Percentiles rank a stretch among this genome's conserved stretches.
These are phyloP conservation scores for Chaetophractus vellerosus DNA, from an alignment of 2,797 vertebrate genomes.

Conservation along the genomic window DNA sequence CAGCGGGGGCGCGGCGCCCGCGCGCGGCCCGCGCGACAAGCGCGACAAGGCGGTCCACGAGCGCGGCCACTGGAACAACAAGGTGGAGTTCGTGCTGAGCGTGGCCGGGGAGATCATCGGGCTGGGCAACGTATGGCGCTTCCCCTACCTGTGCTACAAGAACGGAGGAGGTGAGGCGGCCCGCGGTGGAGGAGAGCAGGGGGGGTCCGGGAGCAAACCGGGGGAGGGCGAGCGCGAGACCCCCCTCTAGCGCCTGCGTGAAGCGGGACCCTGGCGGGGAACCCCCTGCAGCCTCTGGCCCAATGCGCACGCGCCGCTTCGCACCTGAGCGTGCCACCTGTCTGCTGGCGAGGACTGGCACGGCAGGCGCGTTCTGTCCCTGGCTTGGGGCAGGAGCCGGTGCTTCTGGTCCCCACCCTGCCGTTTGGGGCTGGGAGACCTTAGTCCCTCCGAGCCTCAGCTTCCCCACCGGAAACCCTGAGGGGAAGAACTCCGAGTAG, in stretches of 20 bases:
- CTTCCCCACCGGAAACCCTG: not conserved
- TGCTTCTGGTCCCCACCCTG: not conserved
- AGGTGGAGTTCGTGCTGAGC: conserved; percentile 98
- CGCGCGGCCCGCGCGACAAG: conserved; percentile 92
- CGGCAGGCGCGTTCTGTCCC: not conserved
- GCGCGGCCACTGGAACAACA: conserved; percentile 99
- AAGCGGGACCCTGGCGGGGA: not conserved
- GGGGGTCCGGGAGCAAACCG: not conserved
- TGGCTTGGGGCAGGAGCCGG: not conserved
- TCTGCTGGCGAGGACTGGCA: not conserved
- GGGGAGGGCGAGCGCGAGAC: not conserved
- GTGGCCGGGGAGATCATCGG: conserved; percentile 99
- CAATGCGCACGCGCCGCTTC: not conserved
- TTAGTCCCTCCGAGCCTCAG: not conserved
- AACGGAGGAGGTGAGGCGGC: conserved; percentile 97
- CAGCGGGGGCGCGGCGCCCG: conserved; percentile 90
- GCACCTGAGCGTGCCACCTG: conserved; percentile 60
- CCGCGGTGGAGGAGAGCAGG: not conserved
- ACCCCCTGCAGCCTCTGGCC: not conserved
- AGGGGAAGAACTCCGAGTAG: not conserved
- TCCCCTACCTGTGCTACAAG: conserved; percentile 99
- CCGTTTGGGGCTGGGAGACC: too few relatives aligned
- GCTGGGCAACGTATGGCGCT: conserved; percentile 98
- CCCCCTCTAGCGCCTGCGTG: conserved; percentile 64
- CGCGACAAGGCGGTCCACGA: conserved; percentile 96